Conservation (phyloP, 2,113 vertebrate genomes). For the Dasyurus viverrinus region DNA sequence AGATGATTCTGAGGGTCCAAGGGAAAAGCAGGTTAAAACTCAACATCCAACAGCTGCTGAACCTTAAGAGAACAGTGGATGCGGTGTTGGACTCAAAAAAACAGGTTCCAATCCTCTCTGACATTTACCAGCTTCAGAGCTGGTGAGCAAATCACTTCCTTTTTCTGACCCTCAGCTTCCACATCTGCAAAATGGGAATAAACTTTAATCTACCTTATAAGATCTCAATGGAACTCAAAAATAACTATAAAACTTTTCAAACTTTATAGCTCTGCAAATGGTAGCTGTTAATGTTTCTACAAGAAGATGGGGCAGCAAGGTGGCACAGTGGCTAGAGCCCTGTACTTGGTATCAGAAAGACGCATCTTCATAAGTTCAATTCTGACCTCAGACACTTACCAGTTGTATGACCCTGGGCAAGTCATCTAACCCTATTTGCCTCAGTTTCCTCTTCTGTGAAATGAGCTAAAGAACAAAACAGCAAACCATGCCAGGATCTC, state of each 20-base stretch:
- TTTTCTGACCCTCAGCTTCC: neutral
- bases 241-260: too few species aligned
- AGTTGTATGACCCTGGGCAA: too few species aligned
- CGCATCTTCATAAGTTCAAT: too few species aligned
- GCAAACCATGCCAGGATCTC: too few species aligned
- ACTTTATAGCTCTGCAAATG: too few species aligned
- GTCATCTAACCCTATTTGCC: too few species aligned
- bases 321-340: too few species aligned
- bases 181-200: neutral
- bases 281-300: neutral
- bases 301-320: neutral
- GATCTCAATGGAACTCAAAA: neutral
- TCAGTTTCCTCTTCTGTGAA: too few species aligned
- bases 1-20: neutral
- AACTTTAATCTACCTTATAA: neutral
- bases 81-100: neutral
- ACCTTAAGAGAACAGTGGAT: neutral
- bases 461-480: too few species aligned
- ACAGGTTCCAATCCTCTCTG: neutral
- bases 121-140: neutral
- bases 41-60: neutral
- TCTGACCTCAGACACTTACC: too few species aligned
- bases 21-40: neutral
- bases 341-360: too few species aligned
- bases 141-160: neutral